Conservation (phyloP, 2,888 invertebrate genomes). For the Eubasilissa splendida region DNA sequence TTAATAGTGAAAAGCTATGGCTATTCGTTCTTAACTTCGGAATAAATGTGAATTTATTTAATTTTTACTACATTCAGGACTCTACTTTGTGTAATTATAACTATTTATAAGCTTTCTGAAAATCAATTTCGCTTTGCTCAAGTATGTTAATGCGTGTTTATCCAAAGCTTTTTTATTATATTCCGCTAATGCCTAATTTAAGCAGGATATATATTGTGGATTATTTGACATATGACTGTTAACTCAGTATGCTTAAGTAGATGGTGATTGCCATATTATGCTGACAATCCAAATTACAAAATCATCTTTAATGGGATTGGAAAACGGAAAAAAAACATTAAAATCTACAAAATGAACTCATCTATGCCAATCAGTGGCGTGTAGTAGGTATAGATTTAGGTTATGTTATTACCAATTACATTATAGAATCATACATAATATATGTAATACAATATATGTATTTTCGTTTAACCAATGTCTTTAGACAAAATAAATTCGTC, state of each 20-base stretch:
- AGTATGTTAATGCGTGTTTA: neutral
- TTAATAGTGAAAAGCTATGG: neutral
- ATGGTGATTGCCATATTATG: constrained; percentile 1
- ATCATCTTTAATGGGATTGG: neutral
- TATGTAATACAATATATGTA: no score
- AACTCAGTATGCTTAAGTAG: neutral
- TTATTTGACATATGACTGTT: neutral
- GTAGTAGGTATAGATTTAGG: no score
- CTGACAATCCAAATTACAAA: constrained; percentile 3
- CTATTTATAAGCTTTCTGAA: constrained; percentile 13
- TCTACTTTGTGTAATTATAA: neutral
- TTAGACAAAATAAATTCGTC: no score
- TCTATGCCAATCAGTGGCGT: no score
- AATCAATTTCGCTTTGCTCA: neutral
- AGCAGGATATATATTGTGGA: constrained; percentile 20
- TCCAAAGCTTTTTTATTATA: neutral
- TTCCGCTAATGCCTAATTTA: constrained; percentile 17
- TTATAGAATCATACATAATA: no score
- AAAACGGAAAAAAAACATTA: no score
- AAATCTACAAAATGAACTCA: no score
- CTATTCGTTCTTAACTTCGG: neutral
- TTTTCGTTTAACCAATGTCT: no score
- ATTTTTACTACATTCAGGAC: neutral
- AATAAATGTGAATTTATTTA: neutral
- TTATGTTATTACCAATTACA: no score